Evolutionary conservation across 2,888 invertebrate species (phyloP), one percentile per base, ranked within the genome.

Genomic region (Eledona agricola): DNA sequence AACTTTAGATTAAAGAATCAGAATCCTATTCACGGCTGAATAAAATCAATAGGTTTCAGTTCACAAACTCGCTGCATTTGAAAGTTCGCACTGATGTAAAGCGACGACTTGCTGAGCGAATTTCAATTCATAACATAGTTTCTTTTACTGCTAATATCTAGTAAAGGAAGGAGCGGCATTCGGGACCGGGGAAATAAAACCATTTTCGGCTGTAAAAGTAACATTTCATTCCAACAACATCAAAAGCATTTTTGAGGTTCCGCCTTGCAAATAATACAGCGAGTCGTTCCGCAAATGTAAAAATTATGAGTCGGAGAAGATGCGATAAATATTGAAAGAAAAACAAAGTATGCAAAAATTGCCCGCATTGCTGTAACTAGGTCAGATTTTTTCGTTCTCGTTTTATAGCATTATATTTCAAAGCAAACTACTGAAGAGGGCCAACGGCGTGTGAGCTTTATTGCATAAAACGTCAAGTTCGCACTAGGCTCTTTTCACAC

Each of bases 401-500:
- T 34, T 51, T 51, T 51, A 51, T 42, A 43, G 45, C 37, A 51
- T 51, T 45, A 38, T 51, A 51, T 51, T 51, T 51, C 51, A 51
- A 51, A 51, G 51, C 22, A 45, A 35, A 51, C 35, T 50, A 42
- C 34, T 15, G 12, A 16, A 32, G 25, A 45, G 45, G 25, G 12
- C 32, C 26, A 35, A 20, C 7, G 16, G 28, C 12, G 20, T 20
- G 13, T 43, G 29, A 37, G 47, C 37, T 37, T 35, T 35, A 46
- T 46, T 46, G 26, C 46, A 35, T 26, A 26, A 34, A 46, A 35
- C 34, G 46, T 46, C 20, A 19, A 20, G 37, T 37, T 29, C 22
- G 23, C 7, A 22, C 7, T 13, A 10, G 31, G 13, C 29, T 43
- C 31, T 29, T 31, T 20, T 43, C 29, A 31, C 19, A 43, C 22